Evolutionary conservation across 2,888 invertebrate genomes (phyloP).

Genomic region (Nasonovia ribisnigri): DNA sequence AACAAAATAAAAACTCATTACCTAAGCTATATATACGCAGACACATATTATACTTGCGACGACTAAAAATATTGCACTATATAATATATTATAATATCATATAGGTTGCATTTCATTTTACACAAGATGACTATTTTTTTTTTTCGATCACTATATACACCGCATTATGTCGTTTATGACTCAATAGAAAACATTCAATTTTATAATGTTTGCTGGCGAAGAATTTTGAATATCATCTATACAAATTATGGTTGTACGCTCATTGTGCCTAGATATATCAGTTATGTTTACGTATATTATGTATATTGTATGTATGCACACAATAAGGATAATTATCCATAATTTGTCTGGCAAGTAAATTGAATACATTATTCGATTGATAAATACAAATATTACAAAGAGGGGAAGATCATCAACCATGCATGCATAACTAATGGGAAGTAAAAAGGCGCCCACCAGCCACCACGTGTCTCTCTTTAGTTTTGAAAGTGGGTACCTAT

Average conservation of each 20-base stretch:
- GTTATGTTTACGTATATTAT: too few species aligned
- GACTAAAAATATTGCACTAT: not conserved
- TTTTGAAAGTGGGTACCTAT: not conserved
- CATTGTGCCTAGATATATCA: not conserved
- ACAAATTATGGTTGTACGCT: not conserved
- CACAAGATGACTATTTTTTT: not conserved
- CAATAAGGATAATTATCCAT: not conserved
- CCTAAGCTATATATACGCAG: not conserved
- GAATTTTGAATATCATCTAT: not conserved
- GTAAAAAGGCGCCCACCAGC: not conserved
- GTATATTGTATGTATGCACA: not conserved
- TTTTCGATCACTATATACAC: not conserved
- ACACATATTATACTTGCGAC: conserved; percentile 5
- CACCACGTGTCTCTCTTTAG: not conserved
- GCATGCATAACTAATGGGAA: conserved; percentile 2
- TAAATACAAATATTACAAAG: not conserved
- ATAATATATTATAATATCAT: not conserved
- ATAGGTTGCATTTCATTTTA: conserved; percentile 10
- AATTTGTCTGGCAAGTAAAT: not conserved
- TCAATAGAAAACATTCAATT: not conserved
- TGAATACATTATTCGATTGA: not conserved
- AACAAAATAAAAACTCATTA: conserved; percentile 34
- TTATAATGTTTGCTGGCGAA: not conserved
- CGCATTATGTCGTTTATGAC: not conserved
- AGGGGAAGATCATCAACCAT: not conserved